phyloP scores from a whole-genome alignment of 2,113 vertebrate genomes.

The Spilogale gracilis region DNA sequence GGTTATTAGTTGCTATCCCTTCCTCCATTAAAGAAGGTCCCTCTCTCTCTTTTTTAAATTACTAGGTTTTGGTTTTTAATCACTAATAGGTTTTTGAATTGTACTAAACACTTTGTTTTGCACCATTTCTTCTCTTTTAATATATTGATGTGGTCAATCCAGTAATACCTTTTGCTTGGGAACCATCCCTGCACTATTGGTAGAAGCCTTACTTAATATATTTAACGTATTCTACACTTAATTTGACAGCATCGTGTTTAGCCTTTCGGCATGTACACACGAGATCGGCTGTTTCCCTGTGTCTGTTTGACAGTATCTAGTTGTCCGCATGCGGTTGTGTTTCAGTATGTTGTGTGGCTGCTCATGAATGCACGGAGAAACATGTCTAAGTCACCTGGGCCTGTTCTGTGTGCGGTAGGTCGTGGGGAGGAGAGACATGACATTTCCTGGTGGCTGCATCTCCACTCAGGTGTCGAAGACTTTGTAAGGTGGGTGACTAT shows the following conservation, averaged over 20 bases:
- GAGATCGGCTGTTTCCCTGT: background rate
- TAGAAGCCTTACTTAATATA: background rate
- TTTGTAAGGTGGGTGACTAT: rapidly evolving
- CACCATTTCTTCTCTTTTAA: background rate
- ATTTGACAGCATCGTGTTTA: background rate
- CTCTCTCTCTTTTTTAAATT: background rate
- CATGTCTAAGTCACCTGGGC: rapidly evolving
- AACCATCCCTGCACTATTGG: background rate
- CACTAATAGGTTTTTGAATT: background rate
- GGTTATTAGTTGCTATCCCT: background rate
- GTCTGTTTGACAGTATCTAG: background rate
- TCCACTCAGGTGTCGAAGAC: rapidly evolving
- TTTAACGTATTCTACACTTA: background rate
- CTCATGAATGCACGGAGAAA: background rate
- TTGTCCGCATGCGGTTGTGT: background rate
- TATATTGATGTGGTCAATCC: background rate
- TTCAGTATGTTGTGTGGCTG: background rate
- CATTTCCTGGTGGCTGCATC: rapidly evolving
- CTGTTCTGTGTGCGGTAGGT: background rate
- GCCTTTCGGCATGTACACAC: background rate
- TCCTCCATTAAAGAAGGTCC: background rate
- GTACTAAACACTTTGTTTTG: background rate
- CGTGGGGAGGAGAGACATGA: too few species aligned
- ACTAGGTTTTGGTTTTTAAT: background rate
- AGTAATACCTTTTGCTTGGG: background rate